Conservation (phyloP, 2,888 invertebrate species). For the Galerucella calmariensis region DNA sequence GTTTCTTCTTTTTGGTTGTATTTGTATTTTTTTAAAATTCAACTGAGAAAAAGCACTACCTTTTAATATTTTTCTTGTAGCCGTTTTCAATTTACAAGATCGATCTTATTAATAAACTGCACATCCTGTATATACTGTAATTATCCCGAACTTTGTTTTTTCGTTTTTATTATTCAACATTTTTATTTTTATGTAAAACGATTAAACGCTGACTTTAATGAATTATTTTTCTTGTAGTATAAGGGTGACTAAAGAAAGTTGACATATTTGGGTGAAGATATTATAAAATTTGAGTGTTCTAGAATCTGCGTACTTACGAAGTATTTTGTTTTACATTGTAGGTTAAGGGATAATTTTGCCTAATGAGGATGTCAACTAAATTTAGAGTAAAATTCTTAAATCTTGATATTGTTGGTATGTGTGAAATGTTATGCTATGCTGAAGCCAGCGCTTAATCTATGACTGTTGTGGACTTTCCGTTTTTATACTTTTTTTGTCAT, state of each 20-base stretch:
- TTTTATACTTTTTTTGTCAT: slow-evolving; percentile 43
- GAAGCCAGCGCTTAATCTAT: slow-evolving; percentile 23
- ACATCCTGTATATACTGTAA: slow-evolving; percentile 10
- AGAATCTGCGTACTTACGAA: neutral
- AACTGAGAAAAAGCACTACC: too few species aligned
- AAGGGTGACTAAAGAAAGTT: neutral
- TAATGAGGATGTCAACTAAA: neutral
- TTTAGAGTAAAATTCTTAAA: slow-evolving; percentile 1
- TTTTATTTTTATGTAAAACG: slow-evolving; percentile 11
- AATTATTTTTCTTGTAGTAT: neutral
- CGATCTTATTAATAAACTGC: slow-evolving; percentile 12
- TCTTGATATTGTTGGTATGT: neutral
- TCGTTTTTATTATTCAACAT: slow-evolving; percentile 9
- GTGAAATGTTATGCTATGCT: slow-evolving; percentile 29
- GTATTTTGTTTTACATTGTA: neutral
- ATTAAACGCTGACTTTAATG: slow-evolving; percentile 11
- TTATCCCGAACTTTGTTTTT: neutral
- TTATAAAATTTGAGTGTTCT: neutral
- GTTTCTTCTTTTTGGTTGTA: slow-evolving; percentile 22
- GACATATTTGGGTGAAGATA: neutral
- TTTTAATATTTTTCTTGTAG: neutral
- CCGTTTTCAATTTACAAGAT: neutral
- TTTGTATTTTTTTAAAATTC: neutral
- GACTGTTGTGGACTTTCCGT: slow-evolving; percentile 34
- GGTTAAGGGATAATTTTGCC: neutral